Percentiles rank a stretch among this genome's conserved stretches.
Evolutionary conservation across 2,113 vertebrate genomes (phyloP).

Genomic region (Solea solea): DNA sequence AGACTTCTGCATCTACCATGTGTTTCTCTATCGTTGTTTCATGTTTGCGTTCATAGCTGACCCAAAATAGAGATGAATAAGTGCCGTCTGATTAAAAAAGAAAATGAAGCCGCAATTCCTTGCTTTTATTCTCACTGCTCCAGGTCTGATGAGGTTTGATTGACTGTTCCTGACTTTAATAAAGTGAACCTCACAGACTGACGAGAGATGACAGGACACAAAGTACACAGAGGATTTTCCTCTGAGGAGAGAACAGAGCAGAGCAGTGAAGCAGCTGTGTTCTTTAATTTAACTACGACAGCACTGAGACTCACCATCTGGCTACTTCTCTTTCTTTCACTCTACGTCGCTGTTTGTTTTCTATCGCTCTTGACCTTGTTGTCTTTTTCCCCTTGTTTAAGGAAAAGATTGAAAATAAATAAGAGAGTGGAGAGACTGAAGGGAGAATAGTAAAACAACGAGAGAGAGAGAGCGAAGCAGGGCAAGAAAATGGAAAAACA

Average conservation of each 20-base stretch:
- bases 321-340: constrained; percentile 38
- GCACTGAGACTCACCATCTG: constrained; percentile 44
- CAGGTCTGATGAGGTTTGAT: not conserved
- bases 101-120: not conserved
- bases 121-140: not conserved
- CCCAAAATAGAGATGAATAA: too few relatives aligned
- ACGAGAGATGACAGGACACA: not conserved
- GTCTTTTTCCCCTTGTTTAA: constrained; percentile 38
- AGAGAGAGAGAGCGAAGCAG: not conserved
- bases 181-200: constrained; percentile 1
- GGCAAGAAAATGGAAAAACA: not conserved
- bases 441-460: not conserved
- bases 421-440: not conserved
- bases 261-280: constrained; percentile 57
- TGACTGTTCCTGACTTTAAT: not conserved
- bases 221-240: constrained; percentile 2
- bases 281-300: constrained; percentile 25
- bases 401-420: constrained; percentile 35
- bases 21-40: too few relatives aligned
- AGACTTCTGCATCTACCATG: too few relatives aligned
- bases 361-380: constrained; percentile 17
- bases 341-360: constrained; percentile 7
- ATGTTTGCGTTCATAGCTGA: too few relatives aligned
- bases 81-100: too few relatives aligned
- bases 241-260: constrained; percentile 8